Base-by-base conservation (phyloP, 2,797 vertebrate species). In the Sciurus carolinensis region DNA sequence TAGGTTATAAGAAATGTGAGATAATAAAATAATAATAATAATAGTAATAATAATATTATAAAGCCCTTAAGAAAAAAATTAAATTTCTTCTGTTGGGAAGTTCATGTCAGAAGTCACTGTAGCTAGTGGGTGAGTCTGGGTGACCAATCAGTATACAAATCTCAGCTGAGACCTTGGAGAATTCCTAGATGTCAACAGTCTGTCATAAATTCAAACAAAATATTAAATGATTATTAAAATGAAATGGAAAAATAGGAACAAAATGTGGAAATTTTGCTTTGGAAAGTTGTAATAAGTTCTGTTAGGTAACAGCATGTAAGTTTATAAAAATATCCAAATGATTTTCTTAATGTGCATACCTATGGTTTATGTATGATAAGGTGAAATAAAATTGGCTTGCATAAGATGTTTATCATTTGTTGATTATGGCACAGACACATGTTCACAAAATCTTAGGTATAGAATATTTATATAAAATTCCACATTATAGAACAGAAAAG, bases 391-490 rank as follows among this genome's bases (percentile, higher is more conserved):
- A 98, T 93, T 95, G 95, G 88, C 87, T 98, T 98, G 91, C 95
- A 96, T 95, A 97, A 92, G 91, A 97, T 96, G 95, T 92, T 83
- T 94, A 97, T 97, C 88, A 95, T 97, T 97, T 97, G 98, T 96
- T 97, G 97, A 98, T 98, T 98, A 99, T 99, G 98, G 99, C 99
- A 99, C 98, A 98, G 97, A 98, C 64, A 93, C 97, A 98, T 98
- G 98, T 94, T 95, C 97, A 98, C 97, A 98, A 98, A 98, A 95
- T 98, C 98, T 99, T 98, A 98, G 98, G 98, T 96, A 2, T 97
- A 87, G 86, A 98, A 98, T 97, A 95, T 97, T 99, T 99, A 99
- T 99, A 98, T 98, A 98, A 99, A 98, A 98, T 96, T 97, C 97
- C 97, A 98, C 96, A 98, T 91, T 97, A 95, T 98, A 98, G 98